These are phyloP conservation scores for Acleris laterana DNA, from an alignment of 2,888 invertebrate species.

Conservation along the genomic window DNA sequence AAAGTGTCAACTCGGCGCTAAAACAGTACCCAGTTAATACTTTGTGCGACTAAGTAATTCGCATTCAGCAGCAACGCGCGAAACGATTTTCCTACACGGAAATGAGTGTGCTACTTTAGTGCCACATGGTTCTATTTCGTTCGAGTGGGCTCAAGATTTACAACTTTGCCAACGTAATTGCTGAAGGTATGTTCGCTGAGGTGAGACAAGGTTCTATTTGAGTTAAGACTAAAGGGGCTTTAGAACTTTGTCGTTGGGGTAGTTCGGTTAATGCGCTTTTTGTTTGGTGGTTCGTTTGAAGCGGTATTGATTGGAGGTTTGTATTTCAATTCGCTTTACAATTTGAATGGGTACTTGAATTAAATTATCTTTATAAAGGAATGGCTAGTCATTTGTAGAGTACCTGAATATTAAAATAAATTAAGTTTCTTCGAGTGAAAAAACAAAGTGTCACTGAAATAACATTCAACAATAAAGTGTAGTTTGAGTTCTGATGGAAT, in stretches of 20 bases:
- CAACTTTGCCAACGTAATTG: constrained; percentile 48
- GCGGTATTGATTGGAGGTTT: neutral
- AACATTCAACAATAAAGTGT: too few species aligned
- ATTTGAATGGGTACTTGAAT: neutral
- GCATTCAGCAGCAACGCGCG: constrained; percentile 22
- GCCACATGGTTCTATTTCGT: constrained; percentile 47
- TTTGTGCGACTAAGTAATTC: constrained; percentile 41
- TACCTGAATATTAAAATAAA: too few species aligned
- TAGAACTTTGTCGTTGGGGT: constrained; percentile 20
- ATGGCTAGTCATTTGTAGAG: too few species aligned
- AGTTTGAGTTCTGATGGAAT: too few species aligned
- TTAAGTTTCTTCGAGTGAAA: too few species aligned
- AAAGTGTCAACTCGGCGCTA: constrained; percentile 46
- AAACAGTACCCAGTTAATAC: constrained; percentile 44
- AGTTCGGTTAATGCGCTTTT: constrained; percentile 26
- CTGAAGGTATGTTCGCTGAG: constrained; percentile 44
- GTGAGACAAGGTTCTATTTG: constrained; percentile 44
- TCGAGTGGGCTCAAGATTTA: constrained; percentile 45
- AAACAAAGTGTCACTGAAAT: too few species aligned
- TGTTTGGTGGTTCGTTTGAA: constrained; percentile 10
- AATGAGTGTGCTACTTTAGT: constrained; percentile 39
- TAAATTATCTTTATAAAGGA: too few species aligned
- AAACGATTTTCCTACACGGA: constrained; percentile 30
- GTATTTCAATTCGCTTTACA: constrained; percentile 3
- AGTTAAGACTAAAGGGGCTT: constrained; percentile 32